Evolutionary conservation across 2,797 vertebrate species (phyloP), one percentile per base, ranked within the genome.

Genomic region (Sternarchorhynchus goeldii): DNA sequence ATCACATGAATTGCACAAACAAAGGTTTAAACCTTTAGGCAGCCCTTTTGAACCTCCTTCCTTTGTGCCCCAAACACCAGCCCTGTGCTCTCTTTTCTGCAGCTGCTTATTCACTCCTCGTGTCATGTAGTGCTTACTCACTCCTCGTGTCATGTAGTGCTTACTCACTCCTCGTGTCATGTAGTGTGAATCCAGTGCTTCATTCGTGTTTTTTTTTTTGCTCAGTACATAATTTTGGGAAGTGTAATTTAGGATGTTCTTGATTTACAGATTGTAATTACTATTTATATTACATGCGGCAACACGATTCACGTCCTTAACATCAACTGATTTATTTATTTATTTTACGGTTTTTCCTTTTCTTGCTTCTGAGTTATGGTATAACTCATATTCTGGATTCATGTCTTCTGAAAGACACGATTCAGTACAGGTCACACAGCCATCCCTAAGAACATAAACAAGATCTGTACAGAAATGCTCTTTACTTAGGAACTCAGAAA

Each of bases 211-310:
- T 86, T 80, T 86, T 80, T 88, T 90, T 86, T 89, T 88, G 83
- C 88, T 77, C 69, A 77, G 87, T 90, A 87, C 89, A 91, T 91
- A 89, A 90, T 90, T 88, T 89, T 87, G 85, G 66, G 88, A 87
- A 90, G 86, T 89, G 87, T 90, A 86, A 91, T 91, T 91, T 89
- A 65, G 84, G 85, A 86, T 90, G 83, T 83, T 83, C 83, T 6
- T 32, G 77, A 62, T 88, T 91, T 88, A 88, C 82, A 79, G 79
- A 81, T 85, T 86, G 85, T 90, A 87, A 86, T 86, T 80, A 78
- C 66, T 78, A 72, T 73, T 73, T 36, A 76, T 82, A 66, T 70
- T 67, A 78, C 85, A 77, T 68, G 67, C 66, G 64, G 81, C 60
- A 73, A 74, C 41, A 67, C 82, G 83, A 78, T 64, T 86, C 85